Conservation (phyloP, 2,888 invertebrate species). For the Micropterix aruncella region DNA sequence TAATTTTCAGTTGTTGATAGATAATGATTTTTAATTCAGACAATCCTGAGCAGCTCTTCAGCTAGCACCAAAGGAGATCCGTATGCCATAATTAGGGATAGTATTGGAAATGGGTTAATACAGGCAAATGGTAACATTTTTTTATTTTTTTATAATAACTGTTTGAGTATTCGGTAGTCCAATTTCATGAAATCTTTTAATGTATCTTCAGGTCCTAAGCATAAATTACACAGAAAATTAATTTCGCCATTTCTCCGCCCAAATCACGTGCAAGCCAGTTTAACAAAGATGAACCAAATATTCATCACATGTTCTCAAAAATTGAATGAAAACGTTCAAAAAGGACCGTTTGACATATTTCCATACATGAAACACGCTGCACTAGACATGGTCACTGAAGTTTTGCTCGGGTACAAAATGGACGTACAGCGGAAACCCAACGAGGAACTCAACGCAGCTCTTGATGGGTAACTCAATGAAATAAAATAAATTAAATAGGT, state of each 20-base stretch:
- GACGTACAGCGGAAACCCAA: not conserved
- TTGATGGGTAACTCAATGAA: slow-evolving; percentile 1
- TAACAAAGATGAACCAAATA: slow-evolving; percentile 2
- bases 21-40: slow-evolving; percentile 1
- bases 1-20: too few relatives aligned
- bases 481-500: not conserved
- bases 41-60: slow-evolving; percentile 1
- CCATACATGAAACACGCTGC: slow-evolving; percentile 2
- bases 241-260: slow-evolving; percentile 3
- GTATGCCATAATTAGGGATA: slow-evolving; percentile 4
- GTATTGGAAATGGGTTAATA: slow-evolving; percentile 6
- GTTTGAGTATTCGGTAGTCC: too few relatives aligned
- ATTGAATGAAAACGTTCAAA: slow-evolving; percentile 1
- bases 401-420: slow-evolving; percentile 3
- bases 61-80: slow-evolving; percentile 4
- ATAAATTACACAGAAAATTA: slow-evolving; percentile 6
- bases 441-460: slow-evolving; percentile 1
- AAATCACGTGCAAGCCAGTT: not conserved
- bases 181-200: too few relatives aligned
- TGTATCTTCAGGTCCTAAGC: slow-evolving; percentile 4
- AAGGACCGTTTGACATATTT: slow-evolving; percentile 4
- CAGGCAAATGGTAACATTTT: slow-evolving; percentile 5
- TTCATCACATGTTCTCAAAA: slow-evolving; percentile 1
- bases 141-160: too few relatives aligned
- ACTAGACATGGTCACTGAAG: slow-evolving; percentile 5